These are phyloP conservation scores for Phoeniculus purpureus DNA, from an alignment of 2,797 vertebrate species.

Conservation along the genomic window DNA sequence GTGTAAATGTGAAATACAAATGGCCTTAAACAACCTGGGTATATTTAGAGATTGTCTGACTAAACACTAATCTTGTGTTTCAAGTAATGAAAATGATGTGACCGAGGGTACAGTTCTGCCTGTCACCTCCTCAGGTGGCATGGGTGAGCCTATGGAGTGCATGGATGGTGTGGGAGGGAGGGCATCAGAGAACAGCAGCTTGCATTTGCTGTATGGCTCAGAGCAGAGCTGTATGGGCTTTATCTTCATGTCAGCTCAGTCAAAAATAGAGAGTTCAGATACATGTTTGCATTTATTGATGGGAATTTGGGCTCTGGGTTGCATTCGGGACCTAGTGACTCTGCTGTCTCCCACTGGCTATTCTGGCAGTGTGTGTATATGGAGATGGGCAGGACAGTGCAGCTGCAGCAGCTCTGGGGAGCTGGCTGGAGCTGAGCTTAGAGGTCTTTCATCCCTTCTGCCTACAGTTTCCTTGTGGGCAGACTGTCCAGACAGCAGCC, in stretches of 20 bases:
- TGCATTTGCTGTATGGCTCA: neutral
- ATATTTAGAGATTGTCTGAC: neutral
- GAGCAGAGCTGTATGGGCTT: neutral
- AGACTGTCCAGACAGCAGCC: neutral
- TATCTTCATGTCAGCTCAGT: neutral
- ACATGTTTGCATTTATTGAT: neutral
- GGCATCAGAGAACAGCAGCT: neutral
- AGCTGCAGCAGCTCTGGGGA: neutral
- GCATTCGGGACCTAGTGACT: neutral
- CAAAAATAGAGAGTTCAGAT: neutral
- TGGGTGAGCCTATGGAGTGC: neutral
- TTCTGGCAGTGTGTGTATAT: neutral
- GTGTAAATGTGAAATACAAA: neutral
- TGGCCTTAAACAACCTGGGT: neutral
- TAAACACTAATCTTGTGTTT: neutral
- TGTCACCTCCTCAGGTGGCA: neutral
- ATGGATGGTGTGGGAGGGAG: neutral
- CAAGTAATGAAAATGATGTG: neutral
- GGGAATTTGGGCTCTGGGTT: neutral
- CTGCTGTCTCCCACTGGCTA: neutral
- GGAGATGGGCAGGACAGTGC: fast-evolving
- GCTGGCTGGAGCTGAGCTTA: neutral
- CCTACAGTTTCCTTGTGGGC: neutral
- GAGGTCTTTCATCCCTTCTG: neutral
- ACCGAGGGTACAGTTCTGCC: neutral